Evolutionary conservation across 1,140 invertebrate genomes (phyloP).

Genomic region (Diplogasteroides magnus): DNA sequence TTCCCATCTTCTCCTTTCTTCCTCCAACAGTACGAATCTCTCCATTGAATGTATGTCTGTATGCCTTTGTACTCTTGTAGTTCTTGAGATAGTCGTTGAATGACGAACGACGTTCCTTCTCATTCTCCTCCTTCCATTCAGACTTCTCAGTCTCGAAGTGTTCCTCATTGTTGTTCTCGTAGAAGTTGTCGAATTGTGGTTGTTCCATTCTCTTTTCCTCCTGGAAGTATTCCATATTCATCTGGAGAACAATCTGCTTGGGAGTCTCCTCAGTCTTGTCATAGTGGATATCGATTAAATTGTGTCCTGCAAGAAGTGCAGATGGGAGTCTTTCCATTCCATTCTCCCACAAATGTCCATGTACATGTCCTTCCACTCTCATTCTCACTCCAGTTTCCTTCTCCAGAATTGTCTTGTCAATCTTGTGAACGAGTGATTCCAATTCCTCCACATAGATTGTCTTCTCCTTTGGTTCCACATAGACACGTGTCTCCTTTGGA

Average conservation of each 20-base stretch:
- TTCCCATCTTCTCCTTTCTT: neutral
- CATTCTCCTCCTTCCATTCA: neutral
- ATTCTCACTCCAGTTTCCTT: slow-evolving; percentile 21
- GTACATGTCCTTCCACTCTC: slow-evolving; percentile 7
- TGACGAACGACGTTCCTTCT: neutral
- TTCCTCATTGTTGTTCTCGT: no score
- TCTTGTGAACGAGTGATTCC: slow-evolving; percentile 9
- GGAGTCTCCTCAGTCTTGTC: slow-evolving; percentile 14
- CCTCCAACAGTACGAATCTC: slow-evolving; percentile 10
- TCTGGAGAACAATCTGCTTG: slow-evolving; percentile 14
- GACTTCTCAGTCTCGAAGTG: neutral
- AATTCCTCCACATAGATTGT: slow-evolving; percentile 17
- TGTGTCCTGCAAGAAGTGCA: slow-evolving; percentile 9
- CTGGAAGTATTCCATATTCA: no score
- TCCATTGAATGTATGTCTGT: neutral
- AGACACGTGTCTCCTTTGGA: slow-evolving; percentile 10
- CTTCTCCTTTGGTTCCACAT: slow-evolving; percentile 18
- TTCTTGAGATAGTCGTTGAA: neutral
- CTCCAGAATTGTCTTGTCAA: slow-evolving; percentile 16
- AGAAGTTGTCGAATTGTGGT: no score
- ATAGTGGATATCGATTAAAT: slow-evolving; percentile 18
- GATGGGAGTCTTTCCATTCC: neutral
- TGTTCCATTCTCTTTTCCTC: no score
- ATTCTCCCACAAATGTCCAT: neutral
- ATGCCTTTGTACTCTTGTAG: neutral